Evolutionary conservation across 1,140 invertebrate genomes (phyloP).

Genomic region (Drosophila kepulauana): DNA sequence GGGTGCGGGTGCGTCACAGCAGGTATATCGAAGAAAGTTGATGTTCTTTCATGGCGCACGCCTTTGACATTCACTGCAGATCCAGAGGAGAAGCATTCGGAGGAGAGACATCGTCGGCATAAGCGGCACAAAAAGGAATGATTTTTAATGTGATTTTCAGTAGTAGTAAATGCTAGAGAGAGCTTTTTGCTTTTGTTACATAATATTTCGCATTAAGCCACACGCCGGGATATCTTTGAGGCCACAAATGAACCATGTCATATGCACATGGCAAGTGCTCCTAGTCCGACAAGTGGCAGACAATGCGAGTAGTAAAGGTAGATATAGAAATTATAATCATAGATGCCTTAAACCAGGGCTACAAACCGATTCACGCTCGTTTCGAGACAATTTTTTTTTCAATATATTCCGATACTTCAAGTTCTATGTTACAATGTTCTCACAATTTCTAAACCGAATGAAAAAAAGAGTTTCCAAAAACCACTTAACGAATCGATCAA

Average conservation of each 20-base stretch:
- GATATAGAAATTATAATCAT: background rate
- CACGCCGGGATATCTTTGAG: slow-evolving; percentile 76
- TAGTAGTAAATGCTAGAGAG: slow-evolving; percentile 25
- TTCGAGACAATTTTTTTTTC: no score
- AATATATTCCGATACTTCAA: no score
- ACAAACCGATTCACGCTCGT: no score
- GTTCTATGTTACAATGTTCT: no score
- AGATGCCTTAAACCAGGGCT: background rate
- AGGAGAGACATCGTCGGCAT: slow-evolving; percentile 11
- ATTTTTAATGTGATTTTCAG: slow-evolving; percentile 58
- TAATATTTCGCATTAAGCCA: slow-evolving; percentile 77
- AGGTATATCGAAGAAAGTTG: slow-evolving; percentile 84
- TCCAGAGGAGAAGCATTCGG: slow-evolving; percentile 12
- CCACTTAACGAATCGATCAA: no score
- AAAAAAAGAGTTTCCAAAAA: no score
- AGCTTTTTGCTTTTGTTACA: slow-evolving; percentile 70
- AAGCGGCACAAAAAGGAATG: slow-evolving; percentile 28
- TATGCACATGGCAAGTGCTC: slow-evolving; percentile 51
- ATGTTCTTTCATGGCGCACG: slow-evolving; percentile 84
- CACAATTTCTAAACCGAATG: no score
- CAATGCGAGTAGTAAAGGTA: background rate
- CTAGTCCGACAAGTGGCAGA: slow-evolving; percentile 9
- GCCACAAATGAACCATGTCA: slow-evolving; percentile 72
- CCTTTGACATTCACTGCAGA: slow-evolving; percentile 83
- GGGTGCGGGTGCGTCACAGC: slow-evolving; percentile 81